Conservation (phyloP, 2,113 vertebrate species). For the Tiliqua scincoides region DNA sequence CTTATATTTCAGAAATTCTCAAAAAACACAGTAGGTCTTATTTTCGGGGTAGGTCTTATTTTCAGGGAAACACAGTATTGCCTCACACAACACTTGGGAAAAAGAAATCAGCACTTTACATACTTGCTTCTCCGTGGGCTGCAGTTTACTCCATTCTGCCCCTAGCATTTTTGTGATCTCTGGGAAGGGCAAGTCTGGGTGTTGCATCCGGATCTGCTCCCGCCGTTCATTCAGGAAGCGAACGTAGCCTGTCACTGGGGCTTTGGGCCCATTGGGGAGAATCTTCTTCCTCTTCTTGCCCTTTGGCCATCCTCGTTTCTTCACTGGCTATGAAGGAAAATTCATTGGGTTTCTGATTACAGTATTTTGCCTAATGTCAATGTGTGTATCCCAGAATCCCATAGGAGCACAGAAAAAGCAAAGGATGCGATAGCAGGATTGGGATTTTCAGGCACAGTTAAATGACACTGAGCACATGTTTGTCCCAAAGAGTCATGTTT, state of each 20-base stretch:
- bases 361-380: too few species aligned
- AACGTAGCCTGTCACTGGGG: constrained; percentile 93
- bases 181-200: constrained; percentile 93
- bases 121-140: constrained; percentile 89
- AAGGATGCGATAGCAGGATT: too few species aligned
- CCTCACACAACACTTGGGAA: too few species aligned
- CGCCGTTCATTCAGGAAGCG: constrained; percentile 94
- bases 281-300: constrained; percentile 99
- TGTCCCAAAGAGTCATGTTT: too few species aligned
- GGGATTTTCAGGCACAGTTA: too few species aligned
- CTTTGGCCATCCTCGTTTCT: constrained; percentile 97
- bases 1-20: too few species aligned
- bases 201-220: constrained; percentile 90
- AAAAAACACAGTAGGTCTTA: too few species aligned
- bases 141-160: constrained; percentile 94
- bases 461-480: too few species aligned
- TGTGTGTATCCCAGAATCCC: not conserved
- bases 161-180: constrained; percentile 98
- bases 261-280: constrained; percentile 95
- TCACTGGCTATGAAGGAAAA: constrained; percentile 81
- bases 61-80: too few species aligned
- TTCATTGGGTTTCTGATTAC: fast-evolving
- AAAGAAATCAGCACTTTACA: too few species aligned
- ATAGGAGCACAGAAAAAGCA: not conserved
- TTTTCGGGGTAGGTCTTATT: too few species aligned